These are phyloP conservation scores for Linurgus olivaceus DNA, from an alignment of 2,797 vertebrate genomes.

Conservation along the genomic window DNA sequence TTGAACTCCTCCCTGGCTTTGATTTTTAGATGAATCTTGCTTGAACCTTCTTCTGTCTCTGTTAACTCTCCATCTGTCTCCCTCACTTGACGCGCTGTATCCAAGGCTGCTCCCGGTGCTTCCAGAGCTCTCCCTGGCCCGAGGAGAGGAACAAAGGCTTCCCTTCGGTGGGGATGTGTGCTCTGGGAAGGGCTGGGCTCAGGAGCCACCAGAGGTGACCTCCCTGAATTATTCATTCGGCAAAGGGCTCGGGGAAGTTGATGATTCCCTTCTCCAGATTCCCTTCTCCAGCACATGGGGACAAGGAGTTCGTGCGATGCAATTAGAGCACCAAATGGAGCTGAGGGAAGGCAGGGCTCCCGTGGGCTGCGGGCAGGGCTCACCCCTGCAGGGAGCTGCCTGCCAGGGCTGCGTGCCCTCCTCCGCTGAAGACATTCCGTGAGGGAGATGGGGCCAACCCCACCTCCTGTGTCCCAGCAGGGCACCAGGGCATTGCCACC, in stretches of 20 bases:
- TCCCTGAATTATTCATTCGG: background rate
- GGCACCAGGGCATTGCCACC: background rate
- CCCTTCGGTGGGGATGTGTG: background rate
- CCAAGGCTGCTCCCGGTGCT: background rate
- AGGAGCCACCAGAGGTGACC: background rate
- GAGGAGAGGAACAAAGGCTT: background rate
- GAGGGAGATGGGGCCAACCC: background rate
- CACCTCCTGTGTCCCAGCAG: background rate
- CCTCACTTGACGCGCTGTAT: background rate
- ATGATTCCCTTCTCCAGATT: background rate
- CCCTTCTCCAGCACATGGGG: background rate
- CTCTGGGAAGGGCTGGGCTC: background rate
- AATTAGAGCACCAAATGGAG: conserved; percentile 4
- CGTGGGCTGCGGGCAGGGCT: background rate
- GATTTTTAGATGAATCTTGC: background rate
- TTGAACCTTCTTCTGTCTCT: conserved; percentile 25
- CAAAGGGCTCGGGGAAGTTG: background rate
- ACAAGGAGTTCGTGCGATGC: background rate
- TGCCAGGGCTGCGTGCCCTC: background rate
- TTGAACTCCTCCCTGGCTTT: conserved; percentile 1
- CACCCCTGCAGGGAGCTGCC: background rate
- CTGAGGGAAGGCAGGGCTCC: background rate
- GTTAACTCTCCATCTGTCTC: conserved; percentile 12
- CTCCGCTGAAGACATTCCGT: background rate
- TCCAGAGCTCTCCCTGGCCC: background rate